Evolutionary conservation across 2,113 vertebrate genomes (phyloP), one percentile per base, ranked within the genome.

Genomic region (Cathartes aura): DNA sequence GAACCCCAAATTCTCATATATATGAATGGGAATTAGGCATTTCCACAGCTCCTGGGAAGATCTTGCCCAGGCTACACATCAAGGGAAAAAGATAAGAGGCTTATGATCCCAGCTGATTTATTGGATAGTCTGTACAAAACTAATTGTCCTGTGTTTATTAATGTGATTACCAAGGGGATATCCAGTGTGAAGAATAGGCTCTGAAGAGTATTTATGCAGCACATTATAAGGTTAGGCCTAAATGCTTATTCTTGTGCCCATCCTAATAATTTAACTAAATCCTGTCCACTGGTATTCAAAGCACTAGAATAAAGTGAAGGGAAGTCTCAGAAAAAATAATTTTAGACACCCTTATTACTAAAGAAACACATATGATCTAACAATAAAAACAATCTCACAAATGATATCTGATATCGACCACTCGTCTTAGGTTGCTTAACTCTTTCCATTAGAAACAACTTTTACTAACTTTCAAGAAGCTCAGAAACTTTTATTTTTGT

Each of bases 81-180:
- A 29, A 18, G 15, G n/a, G 24, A 58, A 75, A 79, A 82, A 59
- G 29, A 66, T 40, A 15, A 55, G 23, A 42, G 10, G 47, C 24
- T 89, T 76, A 34, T 32, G 40, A 87, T 82, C 38, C 38, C 58
- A 68, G 70, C 7, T 93, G 81, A 88, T 91, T 89, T 88, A 80
- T 38, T 62, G 68, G 36, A 30, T 11, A 62, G 29, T 42, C 36
- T 53, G 30, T 82, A 72, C 36, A 87, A 94, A 92, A 89, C 43
- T 42, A 82, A 72, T 21, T 74, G 43, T 67, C 52, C 24, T 64
- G 6, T 55, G 53, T 87, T 94, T 93, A 76, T 82, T 82, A 82
- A 87, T 38, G 42, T 38, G 22, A 80, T 80, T 89, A 89, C 45
- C 48, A 85, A 58, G 36, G 76, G 19, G 34, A 81, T 52, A 80